Percentiles rank a stretch among this genome's conserved stretches.
These are phyloP conservation scores for Thereva nobilitata DNA, from an alignment of 2,888 invertebrate species.

Conservation along the genomic window DNA sequence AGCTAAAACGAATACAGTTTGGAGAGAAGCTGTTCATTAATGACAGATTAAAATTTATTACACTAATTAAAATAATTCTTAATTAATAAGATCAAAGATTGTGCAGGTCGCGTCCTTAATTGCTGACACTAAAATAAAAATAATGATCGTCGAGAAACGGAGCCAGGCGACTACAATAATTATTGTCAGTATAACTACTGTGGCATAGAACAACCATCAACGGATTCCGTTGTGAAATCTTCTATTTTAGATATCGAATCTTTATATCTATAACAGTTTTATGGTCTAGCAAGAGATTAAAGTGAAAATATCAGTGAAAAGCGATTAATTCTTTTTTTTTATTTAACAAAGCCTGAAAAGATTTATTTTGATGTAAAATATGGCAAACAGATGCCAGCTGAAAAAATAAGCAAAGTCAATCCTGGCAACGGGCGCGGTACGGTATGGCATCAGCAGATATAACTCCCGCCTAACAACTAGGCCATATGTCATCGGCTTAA, in stretches of 20 bases:
- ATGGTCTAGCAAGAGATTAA: too few species aligned
- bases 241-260: too few species aligned
- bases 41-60: slow-evolving; percentile 53
- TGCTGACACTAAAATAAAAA: slow-evolving; percentile 32
- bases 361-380: too few species aligned
- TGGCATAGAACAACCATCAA: too few species aligned
- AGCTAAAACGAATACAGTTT: slow-evolving; percentile 8
- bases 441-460: not conserved
- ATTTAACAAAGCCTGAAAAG: too few species aligned
- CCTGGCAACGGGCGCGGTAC: too few species aligned
- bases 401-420: slow-evolving; percentile 10
- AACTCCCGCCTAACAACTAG: not conserved
- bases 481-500: slow-evolving; percentile 4
- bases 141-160: slow-evolving; percentile 12
- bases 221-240: too few species aligned
- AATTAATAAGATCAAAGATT: slow-evolving; percentile 55
- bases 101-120: slow-evolving; percentile 36
- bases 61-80: slow-evolving; percentile 60
- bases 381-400: not conserved
- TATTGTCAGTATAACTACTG: not conserved
- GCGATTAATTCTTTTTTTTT: too few species aligned
- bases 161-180: slow-evolving; percentile 24
- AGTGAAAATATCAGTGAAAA: too few species aligned
- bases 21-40: slow-evolving; percentile 33
- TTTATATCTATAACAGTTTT: too few species aligned